Evolutionary conservation across 2,113 vertebrate genomes (phyloP).

Genomic region (Limnothrissa miodon): DNA sequence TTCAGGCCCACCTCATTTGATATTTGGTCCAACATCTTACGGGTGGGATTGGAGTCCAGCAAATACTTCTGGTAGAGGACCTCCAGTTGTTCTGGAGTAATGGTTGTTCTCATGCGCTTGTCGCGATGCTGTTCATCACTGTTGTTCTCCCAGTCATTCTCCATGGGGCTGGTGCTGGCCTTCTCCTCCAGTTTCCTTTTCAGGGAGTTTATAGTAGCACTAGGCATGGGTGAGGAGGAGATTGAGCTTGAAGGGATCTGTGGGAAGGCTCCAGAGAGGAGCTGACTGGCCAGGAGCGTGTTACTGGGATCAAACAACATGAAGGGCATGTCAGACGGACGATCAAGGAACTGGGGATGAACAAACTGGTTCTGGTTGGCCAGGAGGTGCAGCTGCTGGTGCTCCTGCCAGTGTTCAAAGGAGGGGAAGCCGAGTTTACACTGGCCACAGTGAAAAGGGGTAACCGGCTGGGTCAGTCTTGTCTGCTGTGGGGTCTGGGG

Average conservation of each 20-base stretch:
- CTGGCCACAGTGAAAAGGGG: constrained; percentile 94
- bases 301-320: constrained; percentile 96
- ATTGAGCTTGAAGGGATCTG: constrained; percentile 82
- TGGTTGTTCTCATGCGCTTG: constrained; percentile 95
- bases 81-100: constrained; percentile 96
- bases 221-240: constrained; percentile 82
- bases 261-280: constrained; percentile 87
- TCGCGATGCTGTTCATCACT: constrained; percentile 93
- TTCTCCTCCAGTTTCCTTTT: constrained; percentile 91
- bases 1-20: constrained; percentile 95
- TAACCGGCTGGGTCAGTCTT: constrained; percentile 78
- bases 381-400: constrained; percentile 94
- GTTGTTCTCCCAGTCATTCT: constrained; percentile 77
- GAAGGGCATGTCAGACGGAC: constrained; percentile 87
- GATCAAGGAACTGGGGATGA: constrained; percentile 89
- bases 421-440: constrained; percentile 91
- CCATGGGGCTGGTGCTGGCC: constrained; percentile 81
- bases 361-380: constrained; percentile 94
- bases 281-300: constrained; percentile 88
- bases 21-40: constrained; percentile 96
- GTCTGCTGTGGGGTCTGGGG: constrained; percentile 53
- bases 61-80: constrained; percentile 97
- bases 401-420: constrained; percentile 97
- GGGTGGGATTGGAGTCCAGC: constrained; percentile 94
- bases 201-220: constrained; percentile 80